Conservation (phyloP, 2,888 invertebrate genomes). For the Limnephilus lunatus region DNA sequence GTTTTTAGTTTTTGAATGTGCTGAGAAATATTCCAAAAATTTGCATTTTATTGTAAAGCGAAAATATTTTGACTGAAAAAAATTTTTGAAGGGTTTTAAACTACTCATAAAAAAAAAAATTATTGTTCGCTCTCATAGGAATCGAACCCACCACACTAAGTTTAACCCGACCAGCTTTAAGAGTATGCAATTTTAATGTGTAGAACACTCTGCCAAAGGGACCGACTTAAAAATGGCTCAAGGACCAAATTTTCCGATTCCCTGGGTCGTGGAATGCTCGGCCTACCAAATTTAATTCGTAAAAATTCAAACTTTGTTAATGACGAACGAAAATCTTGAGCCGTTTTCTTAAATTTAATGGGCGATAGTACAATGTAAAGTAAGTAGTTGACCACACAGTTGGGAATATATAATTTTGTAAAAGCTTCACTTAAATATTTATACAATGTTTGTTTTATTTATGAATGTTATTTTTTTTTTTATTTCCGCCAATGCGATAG, state of each 20-base stretch:
- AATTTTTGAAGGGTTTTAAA: too few species aligned
- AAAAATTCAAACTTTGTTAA: slow-evolving; percentile 6
- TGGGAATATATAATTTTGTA: not conserved
- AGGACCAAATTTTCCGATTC: not conserved
- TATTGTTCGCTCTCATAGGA: too few species aligned
- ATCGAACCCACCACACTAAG: too few species aligned
- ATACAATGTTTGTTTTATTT: not conserved
- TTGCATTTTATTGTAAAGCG: too few species aligned
- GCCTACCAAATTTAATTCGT: not conserved
- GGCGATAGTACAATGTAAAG: not conserved
- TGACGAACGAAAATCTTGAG: not conserved
- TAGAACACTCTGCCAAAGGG: too few species aligned
- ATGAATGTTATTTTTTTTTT: not conserved
- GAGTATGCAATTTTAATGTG: too few species aligned
- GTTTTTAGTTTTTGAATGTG: too few species aligned
- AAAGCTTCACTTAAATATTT: not conserved
- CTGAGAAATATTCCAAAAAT: too few species aligned
- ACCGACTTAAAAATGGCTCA: not conserved
- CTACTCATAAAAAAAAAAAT: too few species aligned
- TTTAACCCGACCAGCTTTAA: too few species aligned
- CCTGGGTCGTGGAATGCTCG: not conserved
- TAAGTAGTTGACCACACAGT: not conserved
- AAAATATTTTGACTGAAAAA: too few species aligned
- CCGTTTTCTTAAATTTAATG: not conserved
- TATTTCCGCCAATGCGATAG: too few species aligned